A percentile compares a stretch with the other conserved stretches of the same genome.
phyloP scores from a whole-genome alignment of 1,140 invertebrate species.

The Aphis gossypii region DNA sequence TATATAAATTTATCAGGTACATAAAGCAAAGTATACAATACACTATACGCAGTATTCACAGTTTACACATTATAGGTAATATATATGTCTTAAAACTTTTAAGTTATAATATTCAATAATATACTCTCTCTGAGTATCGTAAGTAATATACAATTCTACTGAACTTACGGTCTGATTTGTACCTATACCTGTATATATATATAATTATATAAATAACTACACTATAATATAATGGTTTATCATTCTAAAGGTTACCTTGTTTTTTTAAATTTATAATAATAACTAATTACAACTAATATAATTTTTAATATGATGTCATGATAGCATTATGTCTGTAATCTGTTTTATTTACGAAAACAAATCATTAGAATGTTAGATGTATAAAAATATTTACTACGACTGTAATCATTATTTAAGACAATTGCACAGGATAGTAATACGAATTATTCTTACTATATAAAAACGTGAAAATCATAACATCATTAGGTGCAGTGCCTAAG shows the following conservation, averaged over 20 bases:
- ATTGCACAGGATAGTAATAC: neutral
- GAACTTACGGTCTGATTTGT: neutral
- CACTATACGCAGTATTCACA: neutral
- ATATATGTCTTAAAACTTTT: no score
- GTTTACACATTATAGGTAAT: no score
- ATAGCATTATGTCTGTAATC: neutral
- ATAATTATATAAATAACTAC: neutral
- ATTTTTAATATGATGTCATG: neutral
- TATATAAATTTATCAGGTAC: neutral
- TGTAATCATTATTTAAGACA: neutral
- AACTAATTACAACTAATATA: neutral
- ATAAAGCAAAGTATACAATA: slow-evolving; percentile 2
- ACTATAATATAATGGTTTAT: neutral
- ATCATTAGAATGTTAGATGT: neutral
- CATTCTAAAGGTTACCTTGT: neutral
- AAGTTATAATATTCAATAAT: no score
- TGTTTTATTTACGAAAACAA: slow-evolving; percentile 1
- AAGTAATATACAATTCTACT: neutral
- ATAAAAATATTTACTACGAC: neutral
- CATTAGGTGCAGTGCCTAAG: neutral
- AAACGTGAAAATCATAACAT: neutral
- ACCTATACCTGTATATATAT: neutral
- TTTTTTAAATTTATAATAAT: neutral
- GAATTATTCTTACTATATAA: neutral
- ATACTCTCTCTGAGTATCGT: neutral